Base-by-base conservation (phyloP, 2,888 invertebrate genomes). In the Scotopteryx bipunctaria region DNA sequence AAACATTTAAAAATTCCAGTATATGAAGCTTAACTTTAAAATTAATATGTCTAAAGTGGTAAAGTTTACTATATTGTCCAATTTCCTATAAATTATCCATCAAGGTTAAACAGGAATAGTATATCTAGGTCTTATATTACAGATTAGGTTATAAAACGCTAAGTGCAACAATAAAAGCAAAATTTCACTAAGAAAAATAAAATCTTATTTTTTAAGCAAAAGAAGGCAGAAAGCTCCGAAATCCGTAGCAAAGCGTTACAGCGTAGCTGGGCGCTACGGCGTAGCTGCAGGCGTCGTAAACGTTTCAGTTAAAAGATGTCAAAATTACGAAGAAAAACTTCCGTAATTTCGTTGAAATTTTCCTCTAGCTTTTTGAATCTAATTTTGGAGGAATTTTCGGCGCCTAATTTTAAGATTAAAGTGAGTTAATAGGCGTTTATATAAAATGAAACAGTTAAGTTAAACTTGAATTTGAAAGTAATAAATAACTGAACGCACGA, bases 291-390 rank as follows among this genome's bases (percentile, higher is more conserved):
- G 58, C 58, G 37, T 32, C 43, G 32, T 40, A 53, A 53, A 47
- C 49, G 57, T 49, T 54, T 54, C 45, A 51, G 59, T 50, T 56
- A 48, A 54, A 54, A 56, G 35, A 61, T 61, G 58, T 61, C 58
- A 54, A 56, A 58, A 58, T 61, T 58, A 55, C 42, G 46, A 58
- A 58, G 52, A 56, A 51, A 54, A 55, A 55, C 50, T 54, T 57
- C 42, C 55, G 23, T 52, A 52, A 57, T 57, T 59, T 57, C 49
- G 51, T 35, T 41, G 54, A 49, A 59, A 57, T 54, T 55, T 62
- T 41, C 44, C 51, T 27, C 17, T 32, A 27, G 48, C 55, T 46
- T 54, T 55, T 55, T 38, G 36, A 57, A 48, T 47, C 40, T 25
- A 44, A 48, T 44, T 48, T 48, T 29, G 17, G 14, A 17, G 38